Evolutionary conservation across 2,888 invertebrate genomes (phyloP), one percentile per base, ranked within the genome.

Genomic region (Ennomos quercinarius): DNA sequence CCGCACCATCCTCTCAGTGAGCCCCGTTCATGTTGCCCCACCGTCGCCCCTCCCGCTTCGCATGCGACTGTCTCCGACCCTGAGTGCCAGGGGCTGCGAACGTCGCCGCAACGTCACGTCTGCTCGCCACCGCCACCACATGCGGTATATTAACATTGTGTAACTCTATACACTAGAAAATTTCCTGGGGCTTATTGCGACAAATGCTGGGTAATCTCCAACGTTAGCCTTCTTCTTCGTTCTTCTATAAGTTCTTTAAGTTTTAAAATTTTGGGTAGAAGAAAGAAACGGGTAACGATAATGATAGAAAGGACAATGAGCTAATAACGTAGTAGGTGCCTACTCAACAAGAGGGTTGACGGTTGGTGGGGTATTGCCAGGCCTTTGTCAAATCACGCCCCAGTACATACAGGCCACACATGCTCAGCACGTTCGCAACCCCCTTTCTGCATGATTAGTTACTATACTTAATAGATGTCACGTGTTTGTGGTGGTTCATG

Each of bases 1-100:
- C 91, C 93, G 89, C 93, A 91, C 91, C 93, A 93, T 88, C 93
- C 93, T 87, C 89, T 93, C 89, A 92, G 93, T 93, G 91, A 93
- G 93, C 92, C 91, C 91, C 90, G 91, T 91, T 92, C 94, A 91
- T 91, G 91, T 91, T 89, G 91, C 91, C 89, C 90, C 91, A 89
- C 92, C 93, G 90, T 89, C 92, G 90, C 91, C 92, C 89, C 86
- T 91, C 92, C 92, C 80, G 91, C 91, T 91, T 91, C 92, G 91
- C 92, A 92, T 91, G 91, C 86, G 90, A 90, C 89, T 90, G 92
- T 84, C 89, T 92, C 91, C 92, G 87, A 90, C 91, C 90, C 91
- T 79, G 87, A 89, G 86, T 84, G 84, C 84, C 84, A 81, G 91
- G 91, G 91, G 91, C 89, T 91, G 91, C 91, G 91, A 91, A 91